These are phyloP conservation scores for Temnothorax longispinosus DNA, from an alignment of 1,140 invertebrate species.

Conservation along the genomic window DNA sequence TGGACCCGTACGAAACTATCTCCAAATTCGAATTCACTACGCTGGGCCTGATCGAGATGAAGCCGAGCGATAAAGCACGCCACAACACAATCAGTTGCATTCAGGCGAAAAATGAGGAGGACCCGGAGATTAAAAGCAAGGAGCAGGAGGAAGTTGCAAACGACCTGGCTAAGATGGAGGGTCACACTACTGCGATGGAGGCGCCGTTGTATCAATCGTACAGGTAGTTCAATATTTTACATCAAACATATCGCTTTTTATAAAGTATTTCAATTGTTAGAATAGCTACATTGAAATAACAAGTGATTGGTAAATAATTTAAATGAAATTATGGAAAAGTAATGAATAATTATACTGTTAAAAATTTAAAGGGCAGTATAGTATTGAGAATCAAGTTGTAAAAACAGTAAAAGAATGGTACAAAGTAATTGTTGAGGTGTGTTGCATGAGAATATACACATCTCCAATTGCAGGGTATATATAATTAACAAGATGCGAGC, in stretches of 20 bases:
- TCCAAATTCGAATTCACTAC: conserved; percentile 97
- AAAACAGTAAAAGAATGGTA: background rate
- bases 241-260: background rate
- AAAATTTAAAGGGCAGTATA: conserved; percentile 13
- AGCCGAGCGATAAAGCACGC: conserved; percentile 82
- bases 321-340: background rate
- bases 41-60: conserved; percentile 93
- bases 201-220: conserved; percentile 95
- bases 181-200: conserved; percentile 91
- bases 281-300: background rate
- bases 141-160: conserved; percentile 82
- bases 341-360: background rate
- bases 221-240: conserved; percentile 74
- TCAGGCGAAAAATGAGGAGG: conserved; percentile 71
- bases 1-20: conserved; percentile 94
- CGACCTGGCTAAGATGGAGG: conserved; percentile 88
- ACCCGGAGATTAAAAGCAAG: conserved; percentile 81
- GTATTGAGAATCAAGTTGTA: background rate
- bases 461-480: conserved; percentile 86
- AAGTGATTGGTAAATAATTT: background rate
- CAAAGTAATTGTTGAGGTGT: background rate
- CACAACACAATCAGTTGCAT: conserved; percentile 74
- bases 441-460: conserved; percentile 6
- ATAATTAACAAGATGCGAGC: conserved; percentile 92
- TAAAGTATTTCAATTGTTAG: background rate